These are phyloP conservation scores for Ceraclea dissimilis DNA, from an alignment of 2,888 invertebrate genomes.

Conservation along the genomic window DNA sequence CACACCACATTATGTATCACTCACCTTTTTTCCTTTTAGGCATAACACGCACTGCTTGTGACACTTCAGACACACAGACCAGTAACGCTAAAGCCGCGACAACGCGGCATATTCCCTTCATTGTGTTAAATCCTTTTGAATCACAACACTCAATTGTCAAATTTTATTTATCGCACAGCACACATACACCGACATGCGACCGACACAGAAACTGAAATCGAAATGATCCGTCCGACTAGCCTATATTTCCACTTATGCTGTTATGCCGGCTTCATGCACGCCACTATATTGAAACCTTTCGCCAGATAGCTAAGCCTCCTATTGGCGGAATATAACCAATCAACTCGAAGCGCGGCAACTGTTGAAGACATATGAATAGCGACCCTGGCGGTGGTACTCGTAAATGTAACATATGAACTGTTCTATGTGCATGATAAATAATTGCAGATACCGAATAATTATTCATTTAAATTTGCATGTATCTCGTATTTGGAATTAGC, in stretches of 20 bases:
- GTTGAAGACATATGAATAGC: constrained; percentile 4
- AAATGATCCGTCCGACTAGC: constrained; percentile 50
- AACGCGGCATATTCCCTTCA: constrained; percentile 35
- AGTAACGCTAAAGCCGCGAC: constrained; percentile 45
- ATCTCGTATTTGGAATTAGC: too few relatives aligned
- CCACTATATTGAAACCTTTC: constrained; percentile 59
- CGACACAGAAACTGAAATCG: constrained; percentile 31
- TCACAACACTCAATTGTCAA: constrained; percentile 33
- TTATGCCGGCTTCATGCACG: constrained; percentile 52
- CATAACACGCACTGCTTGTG: constrained; percentile 49
- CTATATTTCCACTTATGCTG: constrained; percentile 57
- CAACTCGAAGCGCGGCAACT: constrained; percentile 13
- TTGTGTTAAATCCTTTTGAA: constrained; percentile 14
- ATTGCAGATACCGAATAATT: too few relatives aligned
- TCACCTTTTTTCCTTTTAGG: constrained; percentile 53
- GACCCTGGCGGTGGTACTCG: constrained; percentile 17
- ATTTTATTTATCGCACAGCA: constrained; percentile 14
- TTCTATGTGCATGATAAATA: too few relatives aligned
- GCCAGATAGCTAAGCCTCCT: constrained; percentile 45
- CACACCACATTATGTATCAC: constrained; percentile 15
- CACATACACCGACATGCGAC: constrained; percentile 18
- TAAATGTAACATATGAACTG: constrained; percentile 1
- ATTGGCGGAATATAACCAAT: constrained; percentile 36
- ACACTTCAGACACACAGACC: constrained; percentile 43
- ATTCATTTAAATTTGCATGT: too few relatives aligned